Evolutionary conservation across 2,888 invertebrate species (phyloP), one percentile per base, ranked within the genome.

Genomic region (Polietes domitor): DNA sequence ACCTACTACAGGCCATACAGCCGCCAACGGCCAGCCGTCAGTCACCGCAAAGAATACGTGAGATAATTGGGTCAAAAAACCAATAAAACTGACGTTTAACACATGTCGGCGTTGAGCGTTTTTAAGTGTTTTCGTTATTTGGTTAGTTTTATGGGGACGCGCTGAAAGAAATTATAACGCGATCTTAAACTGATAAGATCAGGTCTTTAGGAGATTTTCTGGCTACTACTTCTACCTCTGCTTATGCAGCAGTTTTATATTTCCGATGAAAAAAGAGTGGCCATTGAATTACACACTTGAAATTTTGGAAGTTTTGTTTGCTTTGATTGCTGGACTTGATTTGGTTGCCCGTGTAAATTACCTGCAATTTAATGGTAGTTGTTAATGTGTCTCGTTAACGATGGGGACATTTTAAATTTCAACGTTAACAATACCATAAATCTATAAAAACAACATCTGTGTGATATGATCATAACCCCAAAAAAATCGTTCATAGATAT

Each of bases 361-460:
- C 37, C 9, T 10, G 21, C 5, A 41, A 65, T 65, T 65, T 32
- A 24, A 24, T 58, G 47, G 15, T 12, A 47, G 12, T n/a, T 15
- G 47, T 47, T 47, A 58, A 58, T 58, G 58, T 58, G 58, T 58
- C 58, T 19, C 17, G 58, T 58, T 58, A 58, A 21, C 65, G 41
- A 37, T 21, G 58, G 58, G 15, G 65, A 65, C 65, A 65, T 19
- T 37, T 65, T 37, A 37, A 19, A 65, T 65, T 58, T 58, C 24
- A 65, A 37, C 65, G n/a, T 41, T 65, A 41, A 65, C 65, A 65
- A 9, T 10, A 41, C 65, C 41, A 65, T 37, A 65, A 65, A 65
- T 65, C 65, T 65, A 65, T 65, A 65, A 41, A 41, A 37, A 41
- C 41, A 21, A 65, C 37, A 65, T 58, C 58, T 58, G 65, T 58